Percentiles rank a stretch among this genome's conserved stretches.
These are phyloP conservation scores for Chaetorhynchus papuensis DNA, from an alignment of 2,113 vertebrate species.

Conservation along the genomic window DNA sequence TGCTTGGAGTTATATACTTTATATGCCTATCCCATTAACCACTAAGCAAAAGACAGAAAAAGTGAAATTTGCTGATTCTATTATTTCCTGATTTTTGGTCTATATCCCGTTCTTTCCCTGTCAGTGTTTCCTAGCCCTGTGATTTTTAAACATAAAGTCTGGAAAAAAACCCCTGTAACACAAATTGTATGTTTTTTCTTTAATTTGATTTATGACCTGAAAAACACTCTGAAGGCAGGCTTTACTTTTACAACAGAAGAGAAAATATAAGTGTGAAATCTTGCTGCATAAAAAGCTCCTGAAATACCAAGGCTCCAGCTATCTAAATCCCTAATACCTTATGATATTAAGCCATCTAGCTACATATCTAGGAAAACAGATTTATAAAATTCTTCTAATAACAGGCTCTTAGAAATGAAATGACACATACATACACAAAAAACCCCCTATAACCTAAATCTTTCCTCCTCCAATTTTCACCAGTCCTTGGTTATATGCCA, in stretches of 20 bases:
- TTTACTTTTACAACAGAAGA: not conserved
- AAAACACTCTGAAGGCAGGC: not conserved
- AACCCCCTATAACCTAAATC: not conserved
- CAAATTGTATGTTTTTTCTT: not conserved
- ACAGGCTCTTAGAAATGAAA: not conserved
- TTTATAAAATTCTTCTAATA: not conserved
- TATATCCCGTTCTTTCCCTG: not conserved
- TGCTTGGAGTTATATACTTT: not conserved
- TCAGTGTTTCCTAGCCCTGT: not conserved
- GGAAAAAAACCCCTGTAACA: not conserved
- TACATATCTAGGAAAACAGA: not conserved
- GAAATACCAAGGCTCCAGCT: not conserved
- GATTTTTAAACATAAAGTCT: not conserved
- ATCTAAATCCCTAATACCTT: not conserved
- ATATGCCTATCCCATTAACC: not conserved
- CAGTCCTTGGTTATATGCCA: fast-evolving
- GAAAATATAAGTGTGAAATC: not conserved
- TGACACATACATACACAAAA: not conserved
- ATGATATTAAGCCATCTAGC: not conserved
- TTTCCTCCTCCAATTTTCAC: not conserved
- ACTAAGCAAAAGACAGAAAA: not conserved
- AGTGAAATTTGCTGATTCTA: not conserved
- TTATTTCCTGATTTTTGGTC: not conserved
- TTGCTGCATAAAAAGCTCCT: not conserved
- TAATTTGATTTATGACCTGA: not conserved